Evolutionary conservation across 2,113 vertebrate species (phyloP).

Genomic region (Verasper variegatus): DNA sequence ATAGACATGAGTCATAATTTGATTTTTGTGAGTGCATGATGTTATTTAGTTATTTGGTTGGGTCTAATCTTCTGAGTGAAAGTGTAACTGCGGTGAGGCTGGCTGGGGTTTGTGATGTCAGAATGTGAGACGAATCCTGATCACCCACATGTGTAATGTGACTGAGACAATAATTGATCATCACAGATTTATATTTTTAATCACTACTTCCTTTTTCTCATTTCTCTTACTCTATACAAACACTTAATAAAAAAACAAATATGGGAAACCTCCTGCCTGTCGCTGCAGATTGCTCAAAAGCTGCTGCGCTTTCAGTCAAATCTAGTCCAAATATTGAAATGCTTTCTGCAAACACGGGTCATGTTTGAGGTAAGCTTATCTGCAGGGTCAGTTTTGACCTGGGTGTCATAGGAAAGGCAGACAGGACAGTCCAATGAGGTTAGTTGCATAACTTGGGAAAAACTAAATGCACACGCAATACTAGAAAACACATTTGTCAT

Average conservation of each 20-base stretch:
- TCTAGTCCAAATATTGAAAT: conserved; percentile 59
- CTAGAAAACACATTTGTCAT: too few relatives aligned
- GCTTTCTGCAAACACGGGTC: conserved; percentile 24
- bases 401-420: conserved; percentile 6
- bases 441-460: conserved; percentile 14
- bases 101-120: too few relatives aligned
- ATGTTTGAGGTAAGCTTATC: conserved; percentile 45
- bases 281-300: conserved; percentile 5
- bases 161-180: background rate
- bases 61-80: too few relatives aligned
- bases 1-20: too few relatives aligned
- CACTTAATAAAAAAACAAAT: too few relatives aligned
- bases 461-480: background rate
- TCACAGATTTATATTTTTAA: background rate
- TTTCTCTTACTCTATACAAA: too few relatives aligned
- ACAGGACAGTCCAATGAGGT: conserved; percentile 10
- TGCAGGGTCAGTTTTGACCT: conserved; percentile 24
- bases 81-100: too few relatives aligned
- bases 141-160: too few relatives aligned
- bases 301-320: conserved; percentile 10
- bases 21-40: too few relatives aligned
- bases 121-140: background rate
- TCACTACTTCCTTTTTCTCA: background rate
- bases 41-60: too few relatives aligned
- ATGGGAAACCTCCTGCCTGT: conserved; percentile 4